phyloP scores from a whole-genome alignment of 2,113 vertebrate genomes.

The Scartelaos histophorus region DNA sequence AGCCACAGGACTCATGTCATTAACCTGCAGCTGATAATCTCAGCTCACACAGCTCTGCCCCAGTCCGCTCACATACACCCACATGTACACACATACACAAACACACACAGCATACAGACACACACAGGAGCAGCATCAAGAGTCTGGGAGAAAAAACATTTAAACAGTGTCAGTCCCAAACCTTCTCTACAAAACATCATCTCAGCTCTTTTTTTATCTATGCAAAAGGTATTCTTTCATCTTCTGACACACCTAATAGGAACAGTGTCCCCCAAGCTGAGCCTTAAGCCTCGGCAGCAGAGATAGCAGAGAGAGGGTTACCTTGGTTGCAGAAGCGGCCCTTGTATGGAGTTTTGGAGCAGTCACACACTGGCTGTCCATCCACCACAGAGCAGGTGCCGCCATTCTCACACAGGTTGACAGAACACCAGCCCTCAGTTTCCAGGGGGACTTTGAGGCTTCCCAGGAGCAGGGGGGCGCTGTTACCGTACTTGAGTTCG shows the following conservation, averaged over 20 bases:
- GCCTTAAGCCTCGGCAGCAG: background rate
- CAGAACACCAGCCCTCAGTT: slow-evolving; percentile 86
- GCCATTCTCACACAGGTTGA: slow-evolving; percentile 94
- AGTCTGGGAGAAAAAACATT: background rate
- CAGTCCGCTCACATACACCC: background rate
- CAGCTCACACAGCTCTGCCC: slow-evolving; percentile 13
- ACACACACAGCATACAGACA: background rate
- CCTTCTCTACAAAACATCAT: background rate
- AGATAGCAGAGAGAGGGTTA: slow-evolving; percentile 59
- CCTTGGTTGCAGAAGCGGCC: slow-evolving; percentile 96
- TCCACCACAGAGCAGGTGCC: slow-evolving; percentile 90
- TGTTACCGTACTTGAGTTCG: slow-evolving; percentile 91
- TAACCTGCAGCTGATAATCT: slow-evolving; percentile 60
- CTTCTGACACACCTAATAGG: background rate
- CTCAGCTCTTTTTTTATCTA: background rate
- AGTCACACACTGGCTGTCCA: slow-evolving; percentile 89
- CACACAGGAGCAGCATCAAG: slow-evolving; percentile 2
- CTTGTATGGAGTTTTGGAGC: slow-evolving; percentile 90
- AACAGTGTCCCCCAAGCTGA: too few relatives aligned
- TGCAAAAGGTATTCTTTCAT: background rate
- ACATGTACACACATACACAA: background rate
- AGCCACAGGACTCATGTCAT: slow-evolving; percentile 59
- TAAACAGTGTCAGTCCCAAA: background rate
- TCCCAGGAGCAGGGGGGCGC: slow-evolving; percentile 86
- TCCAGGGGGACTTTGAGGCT: slow-evolving; percentile 88